Base-by-base conservation (phyloP, 2,888 invertebrate species). In the Synergus itoensis region DNA sequence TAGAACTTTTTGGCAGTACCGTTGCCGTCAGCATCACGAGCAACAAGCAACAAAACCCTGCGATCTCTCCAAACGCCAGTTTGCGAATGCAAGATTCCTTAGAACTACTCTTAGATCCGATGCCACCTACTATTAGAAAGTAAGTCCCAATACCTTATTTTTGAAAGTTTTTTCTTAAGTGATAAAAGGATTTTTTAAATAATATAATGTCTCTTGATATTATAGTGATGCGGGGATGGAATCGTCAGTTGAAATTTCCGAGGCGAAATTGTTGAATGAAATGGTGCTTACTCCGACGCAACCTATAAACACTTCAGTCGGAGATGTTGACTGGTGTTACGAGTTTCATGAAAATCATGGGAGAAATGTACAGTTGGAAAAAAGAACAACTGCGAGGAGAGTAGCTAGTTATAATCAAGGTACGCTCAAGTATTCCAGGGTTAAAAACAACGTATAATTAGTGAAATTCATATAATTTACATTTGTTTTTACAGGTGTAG, bases 381-480 rank as follows among this genome's bases (percentile, higher is more conserved):
- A 94, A 76, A 94, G 94, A 83, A 93, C 94, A 65, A 92, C 93
- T 28, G 98, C 98, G 0, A 93, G 94, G 86, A 94, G 98, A 77
- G 95, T 95, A 1, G 95, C 96, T 53, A 97, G 98, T 41, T 98
- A 97, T 90, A 97, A 98, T 92, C 96, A 98, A 88, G 98, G 96
- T 8, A 92, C 97, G 36, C 9, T 43, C 5, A 21, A 36, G 9
- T 28, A 69, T 48, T 57, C 76, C 45, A 43, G n/a, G n/a, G 5
- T 65, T 1, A 28, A 14, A 14, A 1, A n/a, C 4, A 41, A 63
- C 18, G n/a, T 76, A 7, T 7, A n/a, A n/a, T 12, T 48, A 53
- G 14, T 78, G 14, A 36, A 60, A 48, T 40, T 28, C 21, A 36
- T 53, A n/a, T 53, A 9, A 60, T n/a, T 40, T 14, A 14, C 40